Conservation (phyloP, 2,888 invertebrate genomes). For the Desoria tigrina region DNA sequence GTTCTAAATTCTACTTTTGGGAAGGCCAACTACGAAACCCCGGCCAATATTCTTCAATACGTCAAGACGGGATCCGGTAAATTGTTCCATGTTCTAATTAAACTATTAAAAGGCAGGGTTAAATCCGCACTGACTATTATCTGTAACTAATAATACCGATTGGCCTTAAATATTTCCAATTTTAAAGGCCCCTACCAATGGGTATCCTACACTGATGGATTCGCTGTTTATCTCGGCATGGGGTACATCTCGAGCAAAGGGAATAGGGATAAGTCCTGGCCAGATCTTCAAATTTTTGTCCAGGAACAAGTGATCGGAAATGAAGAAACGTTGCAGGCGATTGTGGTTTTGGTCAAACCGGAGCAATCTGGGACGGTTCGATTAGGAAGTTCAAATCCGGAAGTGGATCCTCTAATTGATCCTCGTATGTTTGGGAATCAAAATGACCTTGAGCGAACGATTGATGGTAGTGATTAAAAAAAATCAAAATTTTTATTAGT, state of each 20-base stretch:
- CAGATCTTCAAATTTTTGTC: constrained; percentile 34
- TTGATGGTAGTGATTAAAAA: constrained; percentile 21
- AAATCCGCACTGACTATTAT: background rate
- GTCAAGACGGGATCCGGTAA: constrained; percentile 30
- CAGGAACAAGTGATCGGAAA: constrained; percentile 8
- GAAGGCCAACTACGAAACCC: background rate
- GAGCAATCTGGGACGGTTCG: constrained; percentile 20
- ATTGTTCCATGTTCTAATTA: too few species aligned
- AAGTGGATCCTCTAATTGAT: constrained; percentile 32
- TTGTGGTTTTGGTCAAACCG: constrained; percentile 18
- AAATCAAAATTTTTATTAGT: background rate
- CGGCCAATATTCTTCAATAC: constrained; percentile 26
- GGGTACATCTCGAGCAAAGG: constrained; percentile 26
- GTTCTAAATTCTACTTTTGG: constrained; percentile 32
- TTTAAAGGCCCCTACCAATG: background rate
- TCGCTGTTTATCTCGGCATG: constrained; percentile 13
- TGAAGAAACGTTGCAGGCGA: background rate
- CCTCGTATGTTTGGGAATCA: constrained; percentile 25
- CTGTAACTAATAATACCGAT: too few species aligned
- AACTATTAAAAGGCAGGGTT: background rate
- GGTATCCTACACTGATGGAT: background rate
- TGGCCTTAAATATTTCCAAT: too few species aligned
- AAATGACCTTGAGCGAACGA: constrained; percentile 26
- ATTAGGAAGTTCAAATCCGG: constrained; percentile 19
- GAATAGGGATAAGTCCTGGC: constrained; percentile 24